Conservation (phyloP, 2,113 vertebrate species). For the Pterocles gutturalis region DNA sequence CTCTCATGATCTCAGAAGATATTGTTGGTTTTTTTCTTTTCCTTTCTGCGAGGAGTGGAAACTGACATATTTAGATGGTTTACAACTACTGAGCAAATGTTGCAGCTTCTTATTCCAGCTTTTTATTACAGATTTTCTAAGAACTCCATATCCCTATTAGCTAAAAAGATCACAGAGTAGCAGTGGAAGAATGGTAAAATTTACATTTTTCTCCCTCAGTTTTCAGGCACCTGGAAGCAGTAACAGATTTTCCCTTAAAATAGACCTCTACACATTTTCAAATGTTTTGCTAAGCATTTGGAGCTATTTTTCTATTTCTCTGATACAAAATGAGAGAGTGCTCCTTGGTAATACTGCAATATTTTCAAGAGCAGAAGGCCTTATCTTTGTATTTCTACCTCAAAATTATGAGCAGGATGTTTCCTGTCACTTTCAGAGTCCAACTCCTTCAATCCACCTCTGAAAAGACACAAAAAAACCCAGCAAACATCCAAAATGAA, state of each 20-base stretch:
- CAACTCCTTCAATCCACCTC: background rate
- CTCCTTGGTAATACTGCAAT: background rate
- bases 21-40: background rate
- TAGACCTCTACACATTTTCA: background rate
- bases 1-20: background rate
- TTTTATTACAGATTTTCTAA: background rate
- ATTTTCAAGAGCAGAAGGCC: background rate
- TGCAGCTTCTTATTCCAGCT: background rate
- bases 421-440: background rate
- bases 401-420: background rate
- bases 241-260: background rate
- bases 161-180: background rate
- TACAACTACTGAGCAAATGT: background rate
- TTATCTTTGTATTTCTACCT: background rate
- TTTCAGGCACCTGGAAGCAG: background rate
- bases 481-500: background rate
- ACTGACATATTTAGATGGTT: background rate
- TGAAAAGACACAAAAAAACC: background rate
- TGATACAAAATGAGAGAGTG: background rate
- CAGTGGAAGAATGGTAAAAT: background rate
- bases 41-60: background rate
- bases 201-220: rapidly evolving
- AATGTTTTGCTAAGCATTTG: background rate
- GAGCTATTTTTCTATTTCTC: background rate
- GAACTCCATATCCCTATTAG: background rate